Evolutionary conservation across 2,797 vertebrate species (phyloP), one percentile per base, ranked within the genome.

Genomic region (Macrochelys suwanniensis): DNA sequence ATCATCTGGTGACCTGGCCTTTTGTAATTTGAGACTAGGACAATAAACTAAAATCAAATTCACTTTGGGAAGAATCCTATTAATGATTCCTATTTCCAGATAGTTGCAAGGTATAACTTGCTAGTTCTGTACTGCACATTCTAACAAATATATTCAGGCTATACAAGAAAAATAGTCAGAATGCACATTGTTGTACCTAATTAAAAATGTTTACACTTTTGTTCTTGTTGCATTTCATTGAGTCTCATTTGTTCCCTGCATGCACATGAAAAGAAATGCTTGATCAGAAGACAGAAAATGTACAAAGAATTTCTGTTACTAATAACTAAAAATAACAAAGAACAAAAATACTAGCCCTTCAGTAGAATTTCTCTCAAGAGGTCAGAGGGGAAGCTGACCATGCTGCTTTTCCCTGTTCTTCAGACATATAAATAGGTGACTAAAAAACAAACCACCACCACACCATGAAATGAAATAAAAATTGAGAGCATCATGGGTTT

Each of bases 21-120:
- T 90, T 56, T 47, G 15, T 86, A 89, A 95, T 84, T 84, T 82
- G 51, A 93, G 84, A 94, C 19, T 93, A 94, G 89, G 23, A 85
- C 33, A 87, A 93, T 21, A 90, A 7, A 94, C 85, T 95, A 93
- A 94, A 95, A 95, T 91, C 84, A 90, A 90, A 89, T 65, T 82
- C 3, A 71, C 5, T 19, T 93, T 87, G 71, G 86, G 81, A 95
- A 95, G 90, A 79, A 96, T 91, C 85, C 96, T 97, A 87, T 57
- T 94, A 94, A 93, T 91, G 90, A 96, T 96, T 96, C 88, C 74
- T 88, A 91, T 93, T 87, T 89, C 94, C 94, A 95, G 54, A 91
- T 71, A 89, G 93, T 92, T 95, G 93, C 74, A 95, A 95, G 88
- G 95, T 95, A 93, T 80, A 92, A 88, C 86, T 89, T 92, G 74